These are phyloP conservation scores for Incurvaria masculella DNA, from an alignment of 2,888 invertebrate genomes.

Conservation along the genomic window DNA sequence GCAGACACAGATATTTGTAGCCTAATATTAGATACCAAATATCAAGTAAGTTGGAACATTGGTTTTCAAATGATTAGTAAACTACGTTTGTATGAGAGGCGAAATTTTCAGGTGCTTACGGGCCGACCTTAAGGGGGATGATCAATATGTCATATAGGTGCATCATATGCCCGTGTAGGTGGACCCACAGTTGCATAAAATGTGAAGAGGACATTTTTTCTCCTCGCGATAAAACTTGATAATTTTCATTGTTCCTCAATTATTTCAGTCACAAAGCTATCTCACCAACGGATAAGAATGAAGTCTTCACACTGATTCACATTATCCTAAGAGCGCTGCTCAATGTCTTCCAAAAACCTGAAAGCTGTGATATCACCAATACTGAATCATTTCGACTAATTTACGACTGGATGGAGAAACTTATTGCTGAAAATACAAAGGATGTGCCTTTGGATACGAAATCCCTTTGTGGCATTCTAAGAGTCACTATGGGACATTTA, in stretches of 20 bases:
- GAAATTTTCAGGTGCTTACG: too few species aligned
- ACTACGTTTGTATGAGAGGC: too few species aligned
- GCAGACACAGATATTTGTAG: too few species aligned
- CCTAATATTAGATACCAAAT: too few species aligned
- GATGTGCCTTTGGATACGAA: conserved; percentile 65
- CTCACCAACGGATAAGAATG: conserved; percentile 38
- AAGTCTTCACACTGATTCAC: conserved; percentile 33
- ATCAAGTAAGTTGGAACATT: too few species aligned
- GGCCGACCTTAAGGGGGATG: too few species aligned
- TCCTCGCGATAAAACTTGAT: too few species aligned
- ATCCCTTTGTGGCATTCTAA: conserved; percentile 58
- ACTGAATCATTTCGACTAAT: too few species aligned
- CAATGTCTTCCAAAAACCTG: conserved; percentile 30
- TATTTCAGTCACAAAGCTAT: conserved; percentile 25
- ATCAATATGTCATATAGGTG: too few species aligned
- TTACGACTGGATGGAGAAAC: conserved; percentile 19
- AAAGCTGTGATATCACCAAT: conserved; percentile 15
- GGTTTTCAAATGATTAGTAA: too few species aligned
- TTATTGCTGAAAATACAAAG: conserved; percentile 40
- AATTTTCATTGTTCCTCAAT: conserved; percentile 17
- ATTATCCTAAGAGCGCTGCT: conserved; percentile 28
- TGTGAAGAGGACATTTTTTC: too few species aligned
- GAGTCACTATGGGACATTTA: conserved; percentile 43
- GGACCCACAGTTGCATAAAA: conserved; percentile 1
- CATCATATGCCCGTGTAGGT: too few species aligned